phyloP scores from a whole-genome alignment of 2,888 invertebrate species.

The Synergus gifuensis region DNA sequence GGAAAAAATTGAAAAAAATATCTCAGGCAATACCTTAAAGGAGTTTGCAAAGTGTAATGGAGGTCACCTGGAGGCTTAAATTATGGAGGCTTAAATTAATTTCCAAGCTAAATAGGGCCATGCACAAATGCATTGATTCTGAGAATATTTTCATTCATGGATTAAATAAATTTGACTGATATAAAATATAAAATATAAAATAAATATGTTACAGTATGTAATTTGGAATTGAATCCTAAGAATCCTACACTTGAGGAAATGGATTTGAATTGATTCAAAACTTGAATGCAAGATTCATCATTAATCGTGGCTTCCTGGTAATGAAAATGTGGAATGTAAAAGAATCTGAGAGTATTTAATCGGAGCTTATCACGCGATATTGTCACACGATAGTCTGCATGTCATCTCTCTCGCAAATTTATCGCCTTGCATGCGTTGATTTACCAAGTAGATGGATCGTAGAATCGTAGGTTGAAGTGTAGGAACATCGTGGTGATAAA shows the following conservation, averaged over 20 bases:
- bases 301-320: conserved; percentile 53
- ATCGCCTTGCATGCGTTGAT: conserved; percentile 39
- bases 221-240: too few species aligned
- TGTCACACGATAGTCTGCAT: conserved; percentile 36
- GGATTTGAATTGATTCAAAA: not conserved
- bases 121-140: not conserved
- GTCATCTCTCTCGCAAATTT: conserved; percentile 40
- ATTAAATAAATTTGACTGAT: too few species aligned
- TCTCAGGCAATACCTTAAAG: not conserved
- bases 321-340: conserved; percentile 57
- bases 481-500: conserved; percentile 8
- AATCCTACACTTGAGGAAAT: too few species aligned
- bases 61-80: conserved; percentile 1
- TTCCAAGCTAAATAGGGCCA: not conserved
- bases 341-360: conserved; percentile 64
- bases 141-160: too few species aligned
- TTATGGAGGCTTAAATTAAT: conserved; percentile 36
- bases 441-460: conserved; percentile 36
- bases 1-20: too few species aligned
- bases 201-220: too few species aligned
- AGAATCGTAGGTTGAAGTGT: conserved; percentile 22
- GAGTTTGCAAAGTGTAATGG: not conserved
- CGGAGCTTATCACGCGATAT: conserved; percentile 68
- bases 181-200: too few species aligned
- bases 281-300: conserved; percentile 31